A percentile compares a stretch with the other conserved stretches of the same genome.
Evolutionary conservation across 2,888 invertebrate species (phyloP).

Genomic region (Diarsia mendica): DNA sequence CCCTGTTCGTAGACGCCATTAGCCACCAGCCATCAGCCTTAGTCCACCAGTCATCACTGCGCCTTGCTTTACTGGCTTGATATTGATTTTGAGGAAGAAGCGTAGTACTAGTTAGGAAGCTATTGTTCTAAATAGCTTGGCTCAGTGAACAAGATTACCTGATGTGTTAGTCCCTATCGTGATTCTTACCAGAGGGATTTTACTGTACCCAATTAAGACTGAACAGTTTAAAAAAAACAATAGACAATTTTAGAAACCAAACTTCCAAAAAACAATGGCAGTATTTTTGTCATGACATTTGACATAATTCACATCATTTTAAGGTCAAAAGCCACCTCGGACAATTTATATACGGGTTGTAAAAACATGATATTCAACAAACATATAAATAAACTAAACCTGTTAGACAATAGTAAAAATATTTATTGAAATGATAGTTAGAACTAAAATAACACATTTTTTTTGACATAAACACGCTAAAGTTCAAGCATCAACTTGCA

Average conservation of each 20-base stretch:
- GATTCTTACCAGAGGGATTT: background rate
- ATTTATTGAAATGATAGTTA: background rate
- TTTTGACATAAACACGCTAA: constrained; percentile 31
- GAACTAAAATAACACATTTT: background rate
- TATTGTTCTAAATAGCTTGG: no score
- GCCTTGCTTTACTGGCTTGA: background rate
- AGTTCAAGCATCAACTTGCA: constrained; percentile 37
- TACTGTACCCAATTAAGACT: no score
- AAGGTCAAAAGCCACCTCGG: background rate
- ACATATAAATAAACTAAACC: background rate
- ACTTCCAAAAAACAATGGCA: background rate
- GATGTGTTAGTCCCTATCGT: background rate
- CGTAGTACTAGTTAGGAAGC: background rate
- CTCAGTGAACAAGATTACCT: no score
- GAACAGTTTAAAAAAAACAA: no score
- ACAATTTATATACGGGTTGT: background rate
- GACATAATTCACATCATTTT: constrained; percentile 1
- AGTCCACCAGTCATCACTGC: no score
- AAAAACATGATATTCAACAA: background rate
- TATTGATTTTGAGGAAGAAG: background rate
- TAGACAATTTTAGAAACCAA: background rate
- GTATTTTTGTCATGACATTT: background rate
- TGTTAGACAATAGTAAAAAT: background rate
- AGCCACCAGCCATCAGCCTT: no score
- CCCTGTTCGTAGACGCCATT: no score